phyloP scores from a whole-genome alignment of 2,113 vertebrate species.

The Hemiscyllium ocellatum region DNA sequence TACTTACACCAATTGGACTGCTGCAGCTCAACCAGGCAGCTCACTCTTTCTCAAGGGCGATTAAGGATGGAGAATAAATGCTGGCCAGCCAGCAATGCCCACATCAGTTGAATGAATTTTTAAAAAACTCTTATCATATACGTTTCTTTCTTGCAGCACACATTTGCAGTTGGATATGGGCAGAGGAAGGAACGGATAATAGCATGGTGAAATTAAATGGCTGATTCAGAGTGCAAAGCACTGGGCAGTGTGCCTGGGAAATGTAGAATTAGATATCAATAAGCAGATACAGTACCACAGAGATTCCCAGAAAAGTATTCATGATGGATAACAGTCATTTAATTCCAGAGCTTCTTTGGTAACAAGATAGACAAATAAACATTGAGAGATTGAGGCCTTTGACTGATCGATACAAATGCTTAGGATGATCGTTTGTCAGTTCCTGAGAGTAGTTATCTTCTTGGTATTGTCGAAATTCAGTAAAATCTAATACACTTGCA shows the following conservation, averaged over 20 bases:
- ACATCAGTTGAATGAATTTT: too few species aligned
- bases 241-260: neutral
- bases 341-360: neutral
- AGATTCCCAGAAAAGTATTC: neutral
- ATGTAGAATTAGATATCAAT: neutral
- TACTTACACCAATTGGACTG: too few species aligned
- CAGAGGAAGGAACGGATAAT: neutral
- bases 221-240: neutral
- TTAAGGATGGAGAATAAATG: too few species aligned
- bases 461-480: neutral
- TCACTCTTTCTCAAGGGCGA: too few species aligned
- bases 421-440: neutral
- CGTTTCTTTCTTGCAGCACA: too few species aligned
- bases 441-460: neutral
- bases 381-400: neutral
- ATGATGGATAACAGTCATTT: neutral
- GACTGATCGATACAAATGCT: neutral
- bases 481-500: too few species aligned
- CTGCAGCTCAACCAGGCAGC: too few species aligned
- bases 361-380: neutral
- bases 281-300: neutral
- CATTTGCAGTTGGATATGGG: too few species aligned
- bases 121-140: too few species aligned
- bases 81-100: too few species aligned
- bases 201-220: neutral